phyloP scores from a whole-genome alignment of 2,888 invertebrate species.

The Dicycla oo region DNA sequence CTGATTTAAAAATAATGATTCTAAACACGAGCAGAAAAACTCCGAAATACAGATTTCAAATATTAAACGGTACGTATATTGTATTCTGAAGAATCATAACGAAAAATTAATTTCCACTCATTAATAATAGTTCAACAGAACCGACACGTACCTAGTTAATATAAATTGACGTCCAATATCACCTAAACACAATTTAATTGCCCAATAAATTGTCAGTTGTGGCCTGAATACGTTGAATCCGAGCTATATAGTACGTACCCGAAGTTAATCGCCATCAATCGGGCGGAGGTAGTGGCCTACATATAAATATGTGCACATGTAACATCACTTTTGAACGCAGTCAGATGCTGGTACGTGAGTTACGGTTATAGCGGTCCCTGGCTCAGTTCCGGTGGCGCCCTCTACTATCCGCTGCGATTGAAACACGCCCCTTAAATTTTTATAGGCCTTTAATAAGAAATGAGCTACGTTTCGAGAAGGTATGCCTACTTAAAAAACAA shows the following conservation, averaged over 20 bases:
- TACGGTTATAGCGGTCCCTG: constrained; percentile 79
- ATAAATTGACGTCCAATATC: constrained; percentile 37
- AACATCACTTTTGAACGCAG: constrained; percentile 77
- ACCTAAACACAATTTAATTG: constrained; percentile 55
- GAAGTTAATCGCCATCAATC: constrained; percentile 79
- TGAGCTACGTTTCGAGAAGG: constrained; percentile 54
- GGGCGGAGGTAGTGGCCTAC: constrained; percentile 63
- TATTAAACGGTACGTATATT: neutral
- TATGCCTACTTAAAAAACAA: constrained; percentile 54
- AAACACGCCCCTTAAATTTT: constrained; percentile 65
- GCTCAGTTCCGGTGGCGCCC: constrained; percentile 74
- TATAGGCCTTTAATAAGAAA: constrained; percentile 68
- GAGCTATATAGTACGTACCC: constrained; percentile 59
- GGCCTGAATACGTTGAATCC: constrained; percentile 62
- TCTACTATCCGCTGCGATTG: constrained; percentile 76
- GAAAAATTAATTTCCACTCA: constrained; percentile 5
- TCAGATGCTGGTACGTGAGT: constrained; percentile 76
- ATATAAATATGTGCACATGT: constrained; percentile 80
- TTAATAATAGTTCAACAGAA: constrained; percentile 6
- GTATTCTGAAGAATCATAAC: neutral
- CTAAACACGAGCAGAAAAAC: neutral
- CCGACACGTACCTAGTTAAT: constrained; percentile 7
- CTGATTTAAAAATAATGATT: neutral
- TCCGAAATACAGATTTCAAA: neutral
- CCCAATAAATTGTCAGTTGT: constrained; percentile 58